These are phyloP conservation scores for Anarhynchus alexandrinus DNA, from an alignment of 2,113 vertebrate species.

Conservation along the genomic window DNA sequence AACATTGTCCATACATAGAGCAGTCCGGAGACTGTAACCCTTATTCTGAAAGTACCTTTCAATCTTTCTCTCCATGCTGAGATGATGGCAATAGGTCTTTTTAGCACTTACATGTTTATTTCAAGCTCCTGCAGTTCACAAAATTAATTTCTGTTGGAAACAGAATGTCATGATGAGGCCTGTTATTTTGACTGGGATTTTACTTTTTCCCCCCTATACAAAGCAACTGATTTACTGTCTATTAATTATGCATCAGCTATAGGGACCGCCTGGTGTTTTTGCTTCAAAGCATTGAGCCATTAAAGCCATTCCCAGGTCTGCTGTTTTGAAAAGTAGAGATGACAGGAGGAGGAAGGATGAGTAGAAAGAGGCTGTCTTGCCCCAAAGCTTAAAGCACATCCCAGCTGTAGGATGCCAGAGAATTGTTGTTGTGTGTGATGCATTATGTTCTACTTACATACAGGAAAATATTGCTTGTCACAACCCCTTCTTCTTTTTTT, in stretches of 20 bases:
- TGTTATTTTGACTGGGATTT: slow-evolving; percentile 27
- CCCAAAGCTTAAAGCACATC: neutral
- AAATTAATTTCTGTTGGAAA: slow-evolving; percentile 51
- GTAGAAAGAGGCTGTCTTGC: neutral
- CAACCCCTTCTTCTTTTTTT: neutral
- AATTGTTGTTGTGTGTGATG: neutral
- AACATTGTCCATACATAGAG: neutral
- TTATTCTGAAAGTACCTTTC: slow-evolving; percentile 1
- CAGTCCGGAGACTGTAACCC: neutral
- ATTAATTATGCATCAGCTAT: neutral
- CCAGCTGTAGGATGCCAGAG: neutral
- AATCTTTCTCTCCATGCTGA: slow-evolving; percentile 6
- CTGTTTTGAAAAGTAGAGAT: neutral
- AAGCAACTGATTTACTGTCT: neutral
- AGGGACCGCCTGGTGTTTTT: neutral
- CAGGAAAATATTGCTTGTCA: neutral
- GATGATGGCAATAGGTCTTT: slow-evolving; percentile 3
- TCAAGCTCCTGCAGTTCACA: slow-evolving; percentile 10
- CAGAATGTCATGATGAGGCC: neutral
- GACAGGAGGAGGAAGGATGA: neutral
- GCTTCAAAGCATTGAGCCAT: neutral
- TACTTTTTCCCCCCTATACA: neutral
- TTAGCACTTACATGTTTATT: slow-evolving; percentile 7
- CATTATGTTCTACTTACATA: neutral
- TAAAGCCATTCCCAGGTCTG: neutral